Base-by-base conservation (phyloP, 2,888 invertebrate species). In the Cephus rjabovi region DNA sequence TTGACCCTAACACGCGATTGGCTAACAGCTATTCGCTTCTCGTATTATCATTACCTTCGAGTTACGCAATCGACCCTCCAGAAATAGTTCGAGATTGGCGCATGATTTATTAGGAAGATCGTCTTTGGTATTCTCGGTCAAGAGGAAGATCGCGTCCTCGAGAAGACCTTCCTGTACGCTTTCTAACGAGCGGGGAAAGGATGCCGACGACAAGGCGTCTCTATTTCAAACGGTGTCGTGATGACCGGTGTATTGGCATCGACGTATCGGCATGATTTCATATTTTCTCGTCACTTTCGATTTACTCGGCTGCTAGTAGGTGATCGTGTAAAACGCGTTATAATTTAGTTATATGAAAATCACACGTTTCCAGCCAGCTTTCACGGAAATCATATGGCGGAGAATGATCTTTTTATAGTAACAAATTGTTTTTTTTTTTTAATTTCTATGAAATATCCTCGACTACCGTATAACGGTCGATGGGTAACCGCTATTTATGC, bases 351-450 rank as follows among this genome's bases (percentile, higher is more conserved):
- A 11, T 11, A 15, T 34, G 71, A 71, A 34, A 33, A 31, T 31
- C 31, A 71, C 71, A 71, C 12, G 71, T 71, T 71, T 30, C 71
- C 12, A 71, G 33, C 69, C 69, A 86, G 81, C 86, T 86, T 86
- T 87, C 86, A 86, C 87, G 83, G 84, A 84, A 86, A 86, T 85
- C 78, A 87, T 84, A 83, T n/a, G 71, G 33, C 71, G 56, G 23
- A 23, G 23, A 56, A 23, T 56, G 23, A 56, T 23, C 56, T 23
- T 56, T 56, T 56, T 56, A 2, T 23, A 56, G 56, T 56, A 56
- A 56, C 9, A 23, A 23, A 56, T 56, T 12, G 3, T 3, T 3
- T 35, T 35, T 35, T 35, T 35, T 56, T 15, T 40, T 40, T 12
- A 56, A 2, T 56, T 9, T 9, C 23, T 56, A 23, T 9, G 2